A percentile compares a stretch with the other conserved stretches of the same genome.
phyloP scores from a whole-genome alignment of 2,888 invertebrate genomes.

The Geophilus truncorum region DNA sequence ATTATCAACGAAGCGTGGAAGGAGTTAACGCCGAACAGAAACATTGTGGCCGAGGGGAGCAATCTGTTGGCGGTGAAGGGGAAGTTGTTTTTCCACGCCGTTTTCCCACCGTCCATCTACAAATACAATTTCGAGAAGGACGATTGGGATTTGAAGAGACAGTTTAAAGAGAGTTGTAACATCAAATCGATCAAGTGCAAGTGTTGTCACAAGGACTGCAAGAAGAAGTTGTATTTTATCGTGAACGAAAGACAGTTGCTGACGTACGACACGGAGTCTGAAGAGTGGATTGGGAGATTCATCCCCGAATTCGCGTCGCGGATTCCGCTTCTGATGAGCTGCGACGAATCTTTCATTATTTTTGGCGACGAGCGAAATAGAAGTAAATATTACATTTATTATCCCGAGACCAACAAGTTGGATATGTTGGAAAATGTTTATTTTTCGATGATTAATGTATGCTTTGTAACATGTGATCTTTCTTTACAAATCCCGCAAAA shows the following conservation, averaged over 20 bases:
- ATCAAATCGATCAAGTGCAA: background rate
- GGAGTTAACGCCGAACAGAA: background rate
- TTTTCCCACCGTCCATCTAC: background rate
- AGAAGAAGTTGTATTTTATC: background rate
- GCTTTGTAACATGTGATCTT: background rate
- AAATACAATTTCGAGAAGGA: background rate
- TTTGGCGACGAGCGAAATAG: background rate
- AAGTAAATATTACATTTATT: background rate
- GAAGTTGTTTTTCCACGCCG: background rate
- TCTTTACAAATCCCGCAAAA: background rate
- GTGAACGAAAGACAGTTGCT: background rate
- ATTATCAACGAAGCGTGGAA: background rate
- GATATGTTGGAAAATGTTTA: background rate
- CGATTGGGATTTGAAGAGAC: background rate
- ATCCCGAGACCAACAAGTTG: background rate
- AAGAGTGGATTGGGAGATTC: background rate
- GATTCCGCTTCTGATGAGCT: background rate
- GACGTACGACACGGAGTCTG: background rate
- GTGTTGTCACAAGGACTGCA: background rate
- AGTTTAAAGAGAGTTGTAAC: background rate
- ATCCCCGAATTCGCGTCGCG: background rate
- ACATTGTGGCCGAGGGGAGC: background rate
- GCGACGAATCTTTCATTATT: background rate
- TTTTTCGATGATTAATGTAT: background rate
- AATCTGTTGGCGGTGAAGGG: background rate